These are phyloP conservation scores for Baccha elongata DNA, from an alignment of 2,888 invertebrate genomes.

Conservation along the genomic window DNA sequence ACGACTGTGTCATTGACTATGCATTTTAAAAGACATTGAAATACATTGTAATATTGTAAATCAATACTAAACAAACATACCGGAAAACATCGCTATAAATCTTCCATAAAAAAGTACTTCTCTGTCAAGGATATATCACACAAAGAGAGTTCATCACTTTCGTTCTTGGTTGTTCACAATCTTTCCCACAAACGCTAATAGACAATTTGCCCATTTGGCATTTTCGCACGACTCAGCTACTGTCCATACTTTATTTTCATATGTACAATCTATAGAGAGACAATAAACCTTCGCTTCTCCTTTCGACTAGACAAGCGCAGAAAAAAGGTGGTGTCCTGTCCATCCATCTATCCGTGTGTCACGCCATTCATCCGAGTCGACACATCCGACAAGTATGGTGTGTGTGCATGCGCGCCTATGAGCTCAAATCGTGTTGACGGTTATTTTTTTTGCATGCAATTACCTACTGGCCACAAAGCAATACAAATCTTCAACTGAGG, in stretches of 20 bases:
- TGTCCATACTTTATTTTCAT: constrained; percentile 36
- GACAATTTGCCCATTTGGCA: constrained; percentile 55
- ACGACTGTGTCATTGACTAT: not conserved
- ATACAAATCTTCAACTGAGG: constrained; percentile 44
- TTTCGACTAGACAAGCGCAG: constrained; percentile 2
- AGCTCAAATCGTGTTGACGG: constrained; percentile 18
- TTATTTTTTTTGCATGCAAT: constrained; percentile 50
- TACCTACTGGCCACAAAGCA: constrained; percentile 29
- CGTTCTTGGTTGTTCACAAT: constrained; percentile 38
- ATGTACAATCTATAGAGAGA: not conserved
- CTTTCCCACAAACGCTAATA: constrained; percentile 34
- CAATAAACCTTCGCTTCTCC: constrained; percentile 40
- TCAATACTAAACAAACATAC: not conserved
- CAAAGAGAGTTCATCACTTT: constrained; percentile 42
- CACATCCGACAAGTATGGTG: constrained; percentile 64
- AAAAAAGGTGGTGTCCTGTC: constrained; percentile 53
- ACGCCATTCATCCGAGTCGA: constrained; percentile 49
- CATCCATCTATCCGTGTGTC: constrained; percentile 56
- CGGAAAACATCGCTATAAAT: constrained; percentile 8
- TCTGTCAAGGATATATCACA: constrained; percentile 17
- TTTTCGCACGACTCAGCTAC: constrained; percentile 51
- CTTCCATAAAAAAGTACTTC: not conserved
- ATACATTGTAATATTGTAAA: not conserved
- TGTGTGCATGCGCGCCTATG: constrained; percentile 44
- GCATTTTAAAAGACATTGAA: not conserved